phyloP scores from a whole-genome alignment of 1,140 invertebrate species.

The Cyphomyrmex costatus region DNA sequence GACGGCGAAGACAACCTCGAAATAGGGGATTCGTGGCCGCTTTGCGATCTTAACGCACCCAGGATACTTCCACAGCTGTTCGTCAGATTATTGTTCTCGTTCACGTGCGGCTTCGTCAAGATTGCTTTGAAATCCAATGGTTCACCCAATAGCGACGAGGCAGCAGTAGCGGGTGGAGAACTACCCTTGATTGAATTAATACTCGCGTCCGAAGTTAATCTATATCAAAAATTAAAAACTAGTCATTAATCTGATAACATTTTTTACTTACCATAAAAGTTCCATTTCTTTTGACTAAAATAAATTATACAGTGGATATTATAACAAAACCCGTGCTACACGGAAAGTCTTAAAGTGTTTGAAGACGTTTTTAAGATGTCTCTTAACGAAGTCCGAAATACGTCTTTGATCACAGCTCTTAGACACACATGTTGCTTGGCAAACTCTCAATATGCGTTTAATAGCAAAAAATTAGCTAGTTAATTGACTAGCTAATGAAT shows the following conservation, averaged over 20 bases:
- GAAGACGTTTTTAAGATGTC: neutral
- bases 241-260: neutral
- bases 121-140: constrained; percentile 72
- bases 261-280: constrained; percentile 12
- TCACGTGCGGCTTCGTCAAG: constrained; percentile 77
- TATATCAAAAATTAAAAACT: neutral
- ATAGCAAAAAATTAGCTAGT: neutral
- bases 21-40: constrained; percentile 71
- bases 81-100: constrained; percentile 84
- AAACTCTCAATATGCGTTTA: constrained; percentile 23
- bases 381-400: neutral
- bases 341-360: neutral
- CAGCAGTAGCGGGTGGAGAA: constrained; percentile 39
- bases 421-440: neutral
- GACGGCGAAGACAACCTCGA: constrained; percentile 62
- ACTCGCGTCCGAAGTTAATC: constrained; percentile 76
- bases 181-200: constrained; percentile 66
- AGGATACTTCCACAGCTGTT: constrained; percentile 67
- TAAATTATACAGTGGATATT: neutral
- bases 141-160: constrained; percentile 44
- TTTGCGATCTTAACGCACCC: constrained; percentile 62
- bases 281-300: neutral
- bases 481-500: neutral
- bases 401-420: neutral
- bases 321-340: neutral